Conservation (phyloP, 1,140 invertebrate genomes). For the Archivesica marissinica region DNA sequence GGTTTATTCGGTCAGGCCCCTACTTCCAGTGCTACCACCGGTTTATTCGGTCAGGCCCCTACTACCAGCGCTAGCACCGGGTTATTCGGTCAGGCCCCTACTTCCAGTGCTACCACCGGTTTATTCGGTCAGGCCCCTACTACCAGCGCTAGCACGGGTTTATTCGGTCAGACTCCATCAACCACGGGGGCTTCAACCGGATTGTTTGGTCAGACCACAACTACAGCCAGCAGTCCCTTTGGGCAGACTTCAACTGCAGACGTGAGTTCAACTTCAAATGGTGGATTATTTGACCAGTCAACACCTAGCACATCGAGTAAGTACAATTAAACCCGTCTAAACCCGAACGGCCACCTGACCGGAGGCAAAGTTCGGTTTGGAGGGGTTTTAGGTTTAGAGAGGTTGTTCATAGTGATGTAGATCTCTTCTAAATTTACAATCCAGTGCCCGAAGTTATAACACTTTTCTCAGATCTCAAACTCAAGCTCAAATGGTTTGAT, state of each 20-base stretch:
- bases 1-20: slow-evolving; percentile 57
- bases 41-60: slow-evolving; percentile 39
- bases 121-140: slow-evolving; percentile 55
- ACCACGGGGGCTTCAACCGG: slow-evolving; percentile 9
- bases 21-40: slow-evolving; percentile 8
- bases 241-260: slow-evolving; percentile 28
- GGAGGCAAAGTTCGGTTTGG: no score
- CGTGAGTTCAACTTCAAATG: background rate
- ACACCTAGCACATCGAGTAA: slow-evolving; percentile 38
- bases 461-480: no score
- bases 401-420: no score
- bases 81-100: slow-evolving; percentile 49
- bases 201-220: slow-evolving; percentile 53
- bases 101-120: background rate
- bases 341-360: no score
- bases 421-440: no score
- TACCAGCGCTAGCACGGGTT: slow-evolving; percentile 19
- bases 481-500: no score
- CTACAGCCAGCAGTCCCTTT: slow-evolving; percentile 43
- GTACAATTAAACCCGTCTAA: background rate
- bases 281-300: slow-evolving; percentile 43
- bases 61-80: slow-evolving; percentile 30
- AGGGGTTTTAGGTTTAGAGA: no score
- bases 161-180: slow-evolving; percentile 46
- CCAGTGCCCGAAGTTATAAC: no score